Evolutionary conservation across 2,113 vertebrate species (phyloP).

Genomic region (Gulo gulo): DNA sequence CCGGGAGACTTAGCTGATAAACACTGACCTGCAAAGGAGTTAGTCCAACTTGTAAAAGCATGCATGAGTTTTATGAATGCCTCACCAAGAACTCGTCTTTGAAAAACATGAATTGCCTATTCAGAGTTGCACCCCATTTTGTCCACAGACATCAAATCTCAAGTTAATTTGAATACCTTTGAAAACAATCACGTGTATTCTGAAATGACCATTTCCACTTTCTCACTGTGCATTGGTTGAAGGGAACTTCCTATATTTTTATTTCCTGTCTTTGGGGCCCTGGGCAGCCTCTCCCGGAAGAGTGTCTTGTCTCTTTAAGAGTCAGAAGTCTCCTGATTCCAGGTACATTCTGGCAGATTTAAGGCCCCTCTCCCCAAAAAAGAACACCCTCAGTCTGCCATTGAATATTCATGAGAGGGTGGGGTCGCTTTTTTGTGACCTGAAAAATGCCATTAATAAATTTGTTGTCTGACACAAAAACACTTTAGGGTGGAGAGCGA

Average conservation of each 20-base stretch:
- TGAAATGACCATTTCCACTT: slow-evolving; percentile 46
- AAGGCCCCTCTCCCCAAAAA: slow-evolving; percentile 67
- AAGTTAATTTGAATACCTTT: not conserved
- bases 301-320: slow-evolving; percentile 75
- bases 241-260: slow-evolving; percentile 60
- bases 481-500: slow-evolving; percentile 75
- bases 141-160: not conserved
- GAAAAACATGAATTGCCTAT: not conserved
- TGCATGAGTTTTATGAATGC: not conserved
- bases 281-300: not conserved
- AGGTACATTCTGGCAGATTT: slow-evolving; percentile 76
- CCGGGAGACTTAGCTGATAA: slow-evolving; percentile 47
- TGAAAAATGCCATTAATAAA: slow-evolving; percentile 84
- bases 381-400: slow-evolving; percentile 73
- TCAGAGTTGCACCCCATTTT: not conserved
- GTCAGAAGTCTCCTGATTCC: slow-evolving; percentile 62
- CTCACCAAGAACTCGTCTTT: not conserved
- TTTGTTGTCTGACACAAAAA: slow-evolving; percentile 80
- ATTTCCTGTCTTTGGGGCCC: slow-evolving; percentile 46
- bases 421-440: slow-evolving; percentile 82
- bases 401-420: slow-evolving; percentile 86
- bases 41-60: slow-evolving; percentile 19
- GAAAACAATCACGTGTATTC: not conserved
- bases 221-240: slow-evolving; percentile 18
- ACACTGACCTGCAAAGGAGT: slow-evolving; percentile 31